Evolutionary conservation across 2,113 vertebrate genomes (phyloP).

Genomic region (Columba janthina): DNA sequence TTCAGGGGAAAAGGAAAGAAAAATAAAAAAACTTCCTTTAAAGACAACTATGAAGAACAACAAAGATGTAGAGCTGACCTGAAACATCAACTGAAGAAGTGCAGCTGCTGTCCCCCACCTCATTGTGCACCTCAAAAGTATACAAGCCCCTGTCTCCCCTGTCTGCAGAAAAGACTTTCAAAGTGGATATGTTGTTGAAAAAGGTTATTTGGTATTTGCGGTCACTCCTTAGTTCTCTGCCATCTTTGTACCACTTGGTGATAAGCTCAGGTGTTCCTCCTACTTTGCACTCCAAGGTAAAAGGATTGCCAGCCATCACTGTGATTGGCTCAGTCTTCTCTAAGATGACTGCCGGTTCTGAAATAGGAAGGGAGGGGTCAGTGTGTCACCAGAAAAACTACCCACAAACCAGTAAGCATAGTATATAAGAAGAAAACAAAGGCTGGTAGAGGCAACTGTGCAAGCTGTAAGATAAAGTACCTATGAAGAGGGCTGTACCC

Average conservation of each 20-base stretch:
- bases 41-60: not conserved
- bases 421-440: not conserved
- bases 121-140: constrained; percentile 92
- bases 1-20: not conserved
- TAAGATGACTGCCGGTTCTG: constrained; percentile 93
- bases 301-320: constrained; percentile 90
- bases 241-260: constrained; percentile 94
- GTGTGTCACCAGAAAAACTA: not conserved
- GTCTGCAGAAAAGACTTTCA: constrained; percentile 91
- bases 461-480: not conserved
- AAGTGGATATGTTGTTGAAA: constrained; percentile 84
- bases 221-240: constrained; percentile 86
- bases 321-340: constrained; percentile 93
- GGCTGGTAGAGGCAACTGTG: not conserved
- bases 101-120: constrained; percentile 93
- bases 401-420: not conserved
- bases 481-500: constrained; percentile 67
- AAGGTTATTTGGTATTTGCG: constrained; percentile 92
- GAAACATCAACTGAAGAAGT: constrained; percentile 90
- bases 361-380: constrained; percentile 68
- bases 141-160: constrained; percentile 89
- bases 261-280: constrained; percentile 92
- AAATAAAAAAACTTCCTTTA: not conserved
- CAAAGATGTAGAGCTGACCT: constrained; percentile 77
- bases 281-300: constrained; percentile 89